Base-by-base conservation (phyloP, 2,797 vertebrate genomes). In the Synaphobranchus kaupii region DNA sequence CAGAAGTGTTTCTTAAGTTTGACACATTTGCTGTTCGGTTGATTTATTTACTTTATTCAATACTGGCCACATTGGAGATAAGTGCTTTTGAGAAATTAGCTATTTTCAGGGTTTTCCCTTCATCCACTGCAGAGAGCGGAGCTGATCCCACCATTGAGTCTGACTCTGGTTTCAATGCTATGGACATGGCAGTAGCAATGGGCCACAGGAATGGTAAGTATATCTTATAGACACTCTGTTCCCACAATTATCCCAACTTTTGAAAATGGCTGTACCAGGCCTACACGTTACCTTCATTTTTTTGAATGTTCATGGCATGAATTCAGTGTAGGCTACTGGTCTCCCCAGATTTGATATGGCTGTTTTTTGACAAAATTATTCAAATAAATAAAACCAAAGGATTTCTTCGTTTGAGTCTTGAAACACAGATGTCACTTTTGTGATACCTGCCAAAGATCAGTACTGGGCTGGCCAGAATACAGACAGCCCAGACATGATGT, bases 101-200 rank as follows among this genome's bases (percentile, higher is more conserved):
- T 31, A 78, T 20, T 17, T 56, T 83, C 28, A 83, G 60, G 56
- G 15, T 48, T 63, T 44, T 22, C 17, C 25, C 9, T 34, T 68
- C 93, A 0, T 93, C 90, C 92, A 88, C 86, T 90, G 0, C 90
- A 99, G 99, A 99, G 92, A 99, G 94, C n/a, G 98, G 98, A 87
- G 97, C 98, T 85, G 98, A 99, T 93, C 98, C 98, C 73, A 99
- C 98, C 88, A 95, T 97, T 0, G 99, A 99, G 95, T 99, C 99
- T 0, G 98, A 99, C 84, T 98, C 99, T 89, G 98, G 98, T 60
- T 99, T 98, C 92, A 99, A 99, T 92, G 98, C 98, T 50, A 99
- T 99, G 99, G 99, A 99, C 93, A 97, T 99, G 95, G 98, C 99
- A 68, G 98, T 99, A 87, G 98, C 98, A 7, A 96, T 99, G 95